Conservation (phyloP, 2,113 vertebrate species). For the Alectura lathami region DNA sequence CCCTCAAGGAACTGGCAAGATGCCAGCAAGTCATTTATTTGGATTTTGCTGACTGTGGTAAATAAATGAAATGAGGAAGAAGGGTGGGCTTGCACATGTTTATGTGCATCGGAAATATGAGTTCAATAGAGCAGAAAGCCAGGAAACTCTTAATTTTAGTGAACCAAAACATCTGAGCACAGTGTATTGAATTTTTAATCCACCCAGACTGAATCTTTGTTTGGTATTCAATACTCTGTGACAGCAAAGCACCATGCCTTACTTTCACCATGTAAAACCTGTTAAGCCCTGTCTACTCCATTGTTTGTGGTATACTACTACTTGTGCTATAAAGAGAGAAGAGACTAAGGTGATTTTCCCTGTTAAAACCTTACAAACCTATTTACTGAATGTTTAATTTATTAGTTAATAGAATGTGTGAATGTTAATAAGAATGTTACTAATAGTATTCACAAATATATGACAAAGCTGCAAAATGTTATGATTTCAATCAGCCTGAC, state of each 20-base stretch:
- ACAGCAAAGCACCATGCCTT: background rate
- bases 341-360: background rate
- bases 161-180: background rate
- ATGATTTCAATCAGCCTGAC: background rate
- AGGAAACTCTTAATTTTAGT: background rate
- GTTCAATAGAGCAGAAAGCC: background rate
- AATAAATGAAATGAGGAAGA: background rate
- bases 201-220: background rate
- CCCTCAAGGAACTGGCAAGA: background rate
- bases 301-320: background rate
- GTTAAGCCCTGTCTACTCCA: background rate
- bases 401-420: background rate
- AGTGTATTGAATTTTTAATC: background rate
- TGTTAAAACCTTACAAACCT: background rate
- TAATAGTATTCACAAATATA: background rate
- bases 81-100: background rate
- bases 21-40: background rate
- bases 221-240: background rate
- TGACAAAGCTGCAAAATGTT: background rate
- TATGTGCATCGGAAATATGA: fast-evolving
- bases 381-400: background rate
- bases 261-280: background rate
- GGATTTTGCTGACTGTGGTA: conserved; percentile 8
- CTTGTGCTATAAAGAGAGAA: background rate
- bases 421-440: background rate